Percentiles rank a stretch among this genome's conserved stretches.
These are phyloP conservation scores for Cantharis rufa DNA, from an alignment of 2,888 invertebrate genomes.

Conservation along the genomic window DNA sequence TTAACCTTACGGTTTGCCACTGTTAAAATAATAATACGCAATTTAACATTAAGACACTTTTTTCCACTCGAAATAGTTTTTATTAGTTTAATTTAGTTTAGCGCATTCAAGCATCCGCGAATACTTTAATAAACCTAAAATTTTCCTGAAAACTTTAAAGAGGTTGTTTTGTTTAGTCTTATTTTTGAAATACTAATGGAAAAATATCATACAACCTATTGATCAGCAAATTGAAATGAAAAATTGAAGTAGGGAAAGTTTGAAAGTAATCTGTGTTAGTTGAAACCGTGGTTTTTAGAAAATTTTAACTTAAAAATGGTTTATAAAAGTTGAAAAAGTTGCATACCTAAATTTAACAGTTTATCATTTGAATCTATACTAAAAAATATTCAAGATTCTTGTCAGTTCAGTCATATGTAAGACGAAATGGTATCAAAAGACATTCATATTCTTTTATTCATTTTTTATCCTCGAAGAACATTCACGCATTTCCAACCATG, in stretches of 20 bases:
- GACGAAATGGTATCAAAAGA: conserved; percentile 14
- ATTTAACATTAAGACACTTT: background rate
- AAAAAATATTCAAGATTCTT: conserved; percentile 5
- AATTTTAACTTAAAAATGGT: background rate
- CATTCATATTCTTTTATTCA: conserved; percentile 20
- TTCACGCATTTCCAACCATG: conserved; percentile 20
- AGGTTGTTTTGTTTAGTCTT: background rate
- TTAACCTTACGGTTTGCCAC: background rate
- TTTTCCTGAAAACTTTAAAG: background rate
- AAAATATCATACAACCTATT: background rate
- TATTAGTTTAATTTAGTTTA: background rate
- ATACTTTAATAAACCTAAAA: background rate
- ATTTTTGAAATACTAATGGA: background rate
- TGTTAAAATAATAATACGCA: background rate
- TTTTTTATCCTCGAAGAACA: conserved; percentile 18
- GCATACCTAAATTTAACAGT: background rate
- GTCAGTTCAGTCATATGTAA: conserved; percentile 4
- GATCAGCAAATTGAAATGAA: background rate
- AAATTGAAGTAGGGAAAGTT: background rate
- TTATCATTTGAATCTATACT: background rate
- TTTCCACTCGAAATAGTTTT: background rate
- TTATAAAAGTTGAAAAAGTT: background rate
- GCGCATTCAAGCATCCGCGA: background rate
- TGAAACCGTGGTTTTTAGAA: background rate
- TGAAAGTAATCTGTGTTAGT: background rate